Conservation (phyloP, 2,113 vertebrate species). For the Nothocercus julius region DNA sequence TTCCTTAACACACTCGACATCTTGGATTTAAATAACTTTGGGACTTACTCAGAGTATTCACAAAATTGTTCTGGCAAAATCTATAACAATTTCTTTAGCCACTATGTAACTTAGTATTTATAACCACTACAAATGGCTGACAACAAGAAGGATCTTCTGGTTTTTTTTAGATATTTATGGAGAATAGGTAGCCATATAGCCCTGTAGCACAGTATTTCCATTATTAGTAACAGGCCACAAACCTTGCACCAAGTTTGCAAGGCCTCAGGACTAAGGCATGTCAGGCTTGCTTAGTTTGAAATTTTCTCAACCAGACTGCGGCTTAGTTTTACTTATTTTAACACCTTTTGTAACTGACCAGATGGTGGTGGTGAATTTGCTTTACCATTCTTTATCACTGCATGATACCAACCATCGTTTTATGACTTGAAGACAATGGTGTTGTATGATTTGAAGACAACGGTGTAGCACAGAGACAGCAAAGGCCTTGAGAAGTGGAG, state of each 20-base stretch:
- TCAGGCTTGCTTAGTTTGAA: background rate
- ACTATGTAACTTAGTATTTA: background rate
- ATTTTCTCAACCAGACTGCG: background rate
- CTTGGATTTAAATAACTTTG: background rate
- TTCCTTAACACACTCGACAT: rapidly evolving
- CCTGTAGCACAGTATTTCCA: background rate
- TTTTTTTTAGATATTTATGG: background rate
- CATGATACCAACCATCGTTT: background rate
- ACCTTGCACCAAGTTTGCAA: background rate
- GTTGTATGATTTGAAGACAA: background rate
- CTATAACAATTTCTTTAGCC: background rate
- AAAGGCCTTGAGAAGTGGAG: too few relatives aligned
- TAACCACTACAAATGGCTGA: background rate
- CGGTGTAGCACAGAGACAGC: too few relatives aligned
- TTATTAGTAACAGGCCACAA: background rate
- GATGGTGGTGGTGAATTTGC: background rate
- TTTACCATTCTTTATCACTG: background rate
- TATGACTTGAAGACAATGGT: background rate
- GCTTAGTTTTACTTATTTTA: background rate
- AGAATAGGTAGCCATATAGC: background rate
- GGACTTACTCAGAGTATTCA: background rate
- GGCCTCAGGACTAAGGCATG: background rate
- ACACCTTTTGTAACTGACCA: background rate
- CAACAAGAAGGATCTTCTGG: background rate
- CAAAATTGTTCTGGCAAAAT: background rate